Base-by-base conservation (phyloP, 2,888 invertebrate genomes). In the Phaedon cochleariae region DNA sequence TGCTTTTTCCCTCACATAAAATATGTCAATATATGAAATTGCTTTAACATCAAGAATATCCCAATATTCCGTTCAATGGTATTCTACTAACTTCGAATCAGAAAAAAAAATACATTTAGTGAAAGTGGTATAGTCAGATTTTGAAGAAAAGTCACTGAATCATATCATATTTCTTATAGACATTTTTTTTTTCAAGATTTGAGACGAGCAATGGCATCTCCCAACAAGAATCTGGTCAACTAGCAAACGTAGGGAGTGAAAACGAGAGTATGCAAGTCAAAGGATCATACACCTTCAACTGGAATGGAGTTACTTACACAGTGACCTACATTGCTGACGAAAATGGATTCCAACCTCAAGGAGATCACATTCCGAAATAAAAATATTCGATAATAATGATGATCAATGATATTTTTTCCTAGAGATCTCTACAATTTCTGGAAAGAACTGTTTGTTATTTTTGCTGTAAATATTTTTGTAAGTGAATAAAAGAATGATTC, bases 191-290 rank as follows among this genome's bases (percentile, higher is more conserved):
- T 73, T 77, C 64, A 82, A 87, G 90, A 51, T 90, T 85, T 71
- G 89, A 89, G 74, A 87, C 90, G 1, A 90, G 90, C 74, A 89
- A 90, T 74, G 90, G 90, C 22, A 86, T 87, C 5, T 86, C 87
- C 9, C 86, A 89, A 15, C 84, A 87, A 67, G 90, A 90, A 78
- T 85, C 88, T 76, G 90, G 87, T 0, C 83, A 84, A 51, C 81
- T 90, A 58, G 83, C 84, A 67, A 90, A 90, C 79, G 86, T 86
- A 1, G 88, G 90, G 9, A 86, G 87, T 0, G 89, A 90, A 51
- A 87, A 90, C 65, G 87, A 89, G 75, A 86, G 88, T 26, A 85
- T 90, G 49, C 85, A 86, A n/a, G 86, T 90, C n/a, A 85, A 85
- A 26, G 90, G 90, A 29, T 85, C 87, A 9, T 87, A 88, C 78